phyloP scores from a whole-genome alignment of 1,140 invertebrate genomes.

The Mactra quadrangularis region DNA sequence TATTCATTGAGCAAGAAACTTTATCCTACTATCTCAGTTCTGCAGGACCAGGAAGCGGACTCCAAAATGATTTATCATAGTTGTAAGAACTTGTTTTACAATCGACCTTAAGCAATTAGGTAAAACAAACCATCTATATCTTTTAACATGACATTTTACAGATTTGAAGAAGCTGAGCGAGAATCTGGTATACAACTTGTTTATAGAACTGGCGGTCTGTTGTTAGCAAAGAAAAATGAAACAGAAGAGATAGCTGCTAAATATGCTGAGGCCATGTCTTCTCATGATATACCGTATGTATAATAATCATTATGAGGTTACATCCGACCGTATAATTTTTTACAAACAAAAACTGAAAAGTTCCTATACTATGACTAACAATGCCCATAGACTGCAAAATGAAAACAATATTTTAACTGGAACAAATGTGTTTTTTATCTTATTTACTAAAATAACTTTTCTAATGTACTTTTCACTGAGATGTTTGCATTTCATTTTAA shows the following conservation, averaged over 20 bases:
- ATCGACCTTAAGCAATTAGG: no score
- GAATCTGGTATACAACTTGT: constrained; percentile 80
- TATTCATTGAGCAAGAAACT: no score
- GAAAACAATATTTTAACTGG: neutral
- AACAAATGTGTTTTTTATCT: no score
- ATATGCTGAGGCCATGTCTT: constrained; percentile 74
- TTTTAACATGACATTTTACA: constrained; percentile 4
- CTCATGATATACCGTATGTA: constrained; percentile 64
- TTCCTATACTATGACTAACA: neutral
- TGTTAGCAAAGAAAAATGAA: constrained; percentile 69
- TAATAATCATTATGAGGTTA: no score
- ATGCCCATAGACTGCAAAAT: neutral
- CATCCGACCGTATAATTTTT: neutral
- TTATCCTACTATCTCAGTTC: no score
- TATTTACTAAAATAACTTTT: no score
- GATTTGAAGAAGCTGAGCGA: constrained; percentile 76
- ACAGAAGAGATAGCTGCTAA: constrained; percentile 69
- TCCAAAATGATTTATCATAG: no score
- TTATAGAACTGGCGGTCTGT: constrained; percentile 75
- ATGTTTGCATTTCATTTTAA: no score
- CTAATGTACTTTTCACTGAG: no score
- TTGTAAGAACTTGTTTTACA: no score
- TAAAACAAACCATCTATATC: no score
- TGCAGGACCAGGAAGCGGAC: no score
- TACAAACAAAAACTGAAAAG: neutral